Percentiles rank a stretch among this genome's conserved stretches.
These are phyloP conservation scores for Pangasius djambal DNA, from an alignment of 2,797 vertebrate species.

Conservation along the genomic window DNA sequence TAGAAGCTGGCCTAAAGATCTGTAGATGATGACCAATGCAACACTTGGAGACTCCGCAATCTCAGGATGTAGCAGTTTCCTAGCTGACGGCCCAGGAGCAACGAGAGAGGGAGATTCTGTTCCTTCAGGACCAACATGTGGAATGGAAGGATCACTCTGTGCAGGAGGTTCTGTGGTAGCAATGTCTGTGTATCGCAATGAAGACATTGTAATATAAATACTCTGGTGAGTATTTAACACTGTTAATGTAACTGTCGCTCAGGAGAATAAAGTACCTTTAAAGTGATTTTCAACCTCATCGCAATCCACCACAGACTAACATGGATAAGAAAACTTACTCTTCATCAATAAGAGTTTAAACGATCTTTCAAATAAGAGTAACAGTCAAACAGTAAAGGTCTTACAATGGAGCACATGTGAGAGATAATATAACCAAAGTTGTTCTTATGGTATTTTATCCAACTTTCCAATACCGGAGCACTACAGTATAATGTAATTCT, in stretches of 20 bases:
- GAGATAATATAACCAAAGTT: background rate
- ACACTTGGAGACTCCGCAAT: conserved; percentile 67
- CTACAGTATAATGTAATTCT: background rate
- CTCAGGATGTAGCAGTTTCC: conserved; percentile 74
- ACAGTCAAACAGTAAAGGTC: background rate
- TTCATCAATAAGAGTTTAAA: background rate
- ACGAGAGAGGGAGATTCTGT: conserved; percentile 32
- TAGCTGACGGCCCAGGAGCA: conserved; percentile 52
- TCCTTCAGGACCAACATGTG: conserved; percentile 37
- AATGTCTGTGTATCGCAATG: conserved; percentile 30
- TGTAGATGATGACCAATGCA: conserved; percentile 81
- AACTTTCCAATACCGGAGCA: background rate
- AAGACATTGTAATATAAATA: background rate
- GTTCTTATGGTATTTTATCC: background rate
- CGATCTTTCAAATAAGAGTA: background rate
- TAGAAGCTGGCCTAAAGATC: conserved; percentile 81
- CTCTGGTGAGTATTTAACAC: background rate
- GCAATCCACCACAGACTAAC: background rate
- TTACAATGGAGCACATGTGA: no score
- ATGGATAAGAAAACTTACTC: background rate
- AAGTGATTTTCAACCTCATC: background rate
- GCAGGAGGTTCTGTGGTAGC: conserved; percentile 63
- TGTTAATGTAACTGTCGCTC: background rate
- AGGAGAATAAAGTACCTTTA: background rate
- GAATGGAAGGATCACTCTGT: conserved; percentile 48